Evolutionary conservation across 2,888 invertebrate genomes (phyloP).

Genomic region (Mesorhabditis sp.): DNA sequence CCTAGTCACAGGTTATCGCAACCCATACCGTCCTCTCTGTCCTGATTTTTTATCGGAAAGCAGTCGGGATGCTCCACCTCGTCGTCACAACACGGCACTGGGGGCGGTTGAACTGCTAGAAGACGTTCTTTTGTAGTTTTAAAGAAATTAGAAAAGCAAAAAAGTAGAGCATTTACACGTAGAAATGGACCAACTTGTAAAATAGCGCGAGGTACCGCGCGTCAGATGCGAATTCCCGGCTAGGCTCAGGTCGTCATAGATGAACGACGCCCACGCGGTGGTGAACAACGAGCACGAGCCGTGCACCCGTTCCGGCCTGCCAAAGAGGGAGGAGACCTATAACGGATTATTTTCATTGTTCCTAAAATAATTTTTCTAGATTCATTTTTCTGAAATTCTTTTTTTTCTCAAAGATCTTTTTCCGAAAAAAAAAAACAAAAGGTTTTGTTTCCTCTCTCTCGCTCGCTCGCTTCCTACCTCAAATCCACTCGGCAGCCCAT

Average conservation of each 20-base stretch:
- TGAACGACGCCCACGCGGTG: constrained; percentile 54
- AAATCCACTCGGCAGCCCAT: constrained; percentile 33
- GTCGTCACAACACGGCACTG: constrained; percentile 46
- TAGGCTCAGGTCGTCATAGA: constrained; percentile 62
- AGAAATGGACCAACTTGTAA: constrained; percentile 53
- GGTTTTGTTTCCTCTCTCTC: too few species aligned
- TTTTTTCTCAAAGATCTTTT: too few species aligned
- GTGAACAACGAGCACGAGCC: constrained; percentile 75
- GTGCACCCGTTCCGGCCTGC: constrained; percentile 28
- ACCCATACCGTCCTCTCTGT: too few species aligned
- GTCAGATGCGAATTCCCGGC: constrained; percentile 64
- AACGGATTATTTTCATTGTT: background rate
- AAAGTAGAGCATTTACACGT: background rate
- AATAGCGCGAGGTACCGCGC: constrained; percentile 62
- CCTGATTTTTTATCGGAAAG: constrained; percentile 25
- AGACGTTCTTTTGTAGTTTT: too few species aligned
- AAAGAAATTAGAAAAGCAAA: background rate
- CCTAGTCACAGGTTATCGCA: background rate
- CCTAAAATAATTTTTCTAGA: too few species aligned
- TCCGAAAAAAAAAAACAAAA: too few species aligned
- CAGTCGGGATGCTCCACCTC: constrained; percentile 48
- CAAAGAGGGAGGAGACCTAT: constrained; percentile 29
- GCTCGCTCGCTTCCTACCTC: too few species aligned
- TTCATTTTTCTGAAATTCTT: too few species aligned
- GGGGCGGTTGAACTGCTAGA: background rate